phyloP scores from a whole-genome alignment of 2,888 invertebrate genomes.

The Nomada hirtipes region DNA sequence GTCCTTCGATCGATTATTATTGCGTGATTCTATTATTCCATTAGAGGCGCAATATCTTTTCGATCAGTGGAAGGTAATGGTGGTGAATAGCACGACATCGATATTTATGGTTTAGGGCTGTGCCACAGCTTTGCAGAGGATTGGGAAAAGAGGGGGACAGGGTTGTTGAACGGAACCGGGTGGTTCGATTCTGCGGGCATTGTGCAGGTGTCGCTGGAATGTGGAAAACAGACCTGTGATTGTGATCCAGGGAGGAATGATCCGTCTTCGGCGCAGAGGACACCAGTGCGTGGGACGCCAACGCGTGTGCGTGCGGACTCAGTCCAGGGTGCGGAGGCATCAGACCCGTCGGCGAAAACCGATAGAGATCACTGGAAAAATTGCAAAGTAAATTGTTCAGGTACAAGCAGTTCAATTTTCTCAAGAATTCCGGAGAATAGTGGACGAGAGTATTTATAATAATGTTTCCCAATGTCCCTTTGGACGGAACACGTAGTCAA shows the following conservation, averaged over 20 bases:
- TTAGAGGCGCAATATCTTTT: neutral
- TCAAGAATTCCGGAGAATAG: neutral
- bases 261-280: conserved; percentile 92
- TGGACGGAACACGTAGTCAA: too few relatives aligned
- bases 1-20: neutral
- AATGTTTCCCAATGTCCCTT: too few relatives aligned
- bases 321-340: conserved; percentile 90
- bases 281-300: conserved; percentile 92
- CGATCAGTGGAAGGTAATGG: conserved; percentile 30
- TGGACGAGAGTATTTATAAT: too few relatives aligned
- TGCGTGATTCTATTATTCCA: too few relatives aligned
- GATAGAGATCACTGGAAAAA: conserved; percentile 91
- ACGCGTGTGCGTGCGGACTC: conserved; percentile 90
- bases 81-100: neutral
- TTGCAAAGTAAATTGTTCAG: neutral
- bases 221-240: conserved; percentile 87
- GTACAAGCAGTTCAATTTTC: neutral
- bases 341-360: conserved; percentile 95
- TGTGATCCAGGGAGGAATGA: conserved; percentile 87
- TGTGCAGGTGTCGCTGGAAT: conserved; percentile 55
- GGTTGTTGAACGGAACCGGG: conserved; percentile 8
- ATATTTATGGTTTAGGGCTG: neutral
- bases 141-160: neutral
- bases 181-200: conserved; percentile 30
- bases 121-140: neutral